Evolutionary conservation across 1,140 invertebrate genomes (phyloP), one percentile per base, ranked within the genome.

Genomic region (Rhyzopertha dominica): DNA sequence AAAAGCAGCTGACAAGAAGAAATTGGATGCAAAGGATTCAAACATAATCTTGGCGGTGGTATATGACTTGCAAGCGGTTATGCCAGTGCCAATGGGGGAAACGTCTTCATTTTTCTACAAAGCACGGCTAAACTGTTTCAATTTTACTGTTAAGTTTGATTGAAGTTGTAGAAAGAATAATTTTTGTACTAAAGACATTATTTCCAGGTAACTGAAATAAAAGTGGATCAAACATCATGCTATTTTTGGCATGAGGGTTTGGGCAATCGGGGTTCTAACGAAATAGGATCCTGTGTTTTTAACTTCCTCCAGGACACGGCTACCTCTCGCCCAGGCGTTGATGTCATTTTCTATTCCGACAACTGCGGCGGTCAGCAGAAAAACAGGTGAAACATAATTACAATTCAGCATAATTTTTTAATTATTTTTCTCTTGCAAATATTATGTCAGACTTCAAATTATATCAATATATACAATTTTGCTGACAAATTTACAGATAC

Each of bases 201-300:
- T 9, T 37, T 43, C 19, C 19, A 48, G 46, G 19, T 48, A 43
- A 32, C 31, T 20, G 43, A 51, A 23, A 47, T 47, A 7, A 17
- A 14, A 9, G 62, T 42, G 18, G 34, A 51, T 5, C 47, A 54
- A 44, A 57, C 55, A 10, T 40, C 32, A 14, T 71, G 68, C 40
- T 70, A 61, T 54, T 59, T 71, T 28, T 74, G 71, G 68, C 53
- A 70, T 55, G 67, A 74, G 51, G 54, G 52, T 1, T 59, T 68
- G 34, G 70, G 61, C n/a, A 58, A 65, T 24, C 55, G 69, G 39
- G 68, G 63, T 26, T 51, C 65, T 4, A 66, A 62, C 18, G 63
- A 69, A 60, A 73, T 73, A 48, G 65, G 61, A 24, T 59, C 59
- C n/a, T 67, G 63, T 34, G 36, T 70, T 26, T 59, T 51, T 9